Base-by-base conservation (phyloP, 2,113 vertebrate species). In the Condylura cristata region DNA sequence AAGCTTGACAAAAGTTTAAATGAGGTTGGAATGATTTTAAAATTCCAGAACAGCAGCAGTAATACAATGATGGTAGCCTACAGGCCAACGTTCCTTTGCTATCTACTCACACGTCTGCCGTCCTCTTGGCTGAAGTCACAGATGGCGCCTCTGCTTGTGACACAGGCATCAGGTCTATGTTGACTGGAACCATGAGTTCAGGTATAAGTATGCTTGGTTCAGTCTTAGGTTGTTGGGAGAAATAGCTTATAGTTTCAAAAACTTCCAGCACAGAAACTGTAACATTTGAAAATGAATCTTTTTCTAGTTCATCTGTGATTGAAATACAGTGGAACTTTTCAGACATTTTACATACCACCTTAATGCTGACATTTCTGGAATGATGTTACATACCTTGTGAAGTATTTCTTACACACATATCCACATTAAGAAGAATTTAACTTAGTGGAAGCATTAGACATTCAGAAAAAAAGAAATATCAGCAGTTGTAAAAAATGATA, bases 171-270 rank as follows among this genome's bases (percentile, higher is more conserved):
- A 68, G 86, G 7, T 61, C 72, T 86, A 44, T 66, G 9, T 87
- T 92, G 93, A 51, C 79, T 95, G 84, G 80, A 93, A 94, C 51
- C 86, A 88, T 56, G 91, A 58, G 37, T 75, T 94, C 17, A 80
- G 75, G 34, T 63, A 14, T 56, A 90, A 28, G 83, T 71, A 79
- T 0, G 37, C 37, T 84, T 80, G 48, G 37, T 48, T 81, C 93
- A 87, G n/a, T 66, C 65, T 94, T 86, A 76, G 2, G 74, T 85
- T 41, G 85, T 79, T 78, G 26, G 37, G 63, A 85, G 85, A 88
- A 93, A 93, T 86, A 86, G 92, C 76, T 93, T 71, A 26, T 75
- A 68, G 88, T 92, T 90, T 78, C 16, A n/a, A 81, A 91, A 92
- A 63, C 82, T 88, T 41, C 46, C 46, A 94, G 66, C 41, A 81